Evolutionary conservation across 2,797 vertebrate genomes (phyloP).

Genomic region (Smutsia gigantea): DNA sequence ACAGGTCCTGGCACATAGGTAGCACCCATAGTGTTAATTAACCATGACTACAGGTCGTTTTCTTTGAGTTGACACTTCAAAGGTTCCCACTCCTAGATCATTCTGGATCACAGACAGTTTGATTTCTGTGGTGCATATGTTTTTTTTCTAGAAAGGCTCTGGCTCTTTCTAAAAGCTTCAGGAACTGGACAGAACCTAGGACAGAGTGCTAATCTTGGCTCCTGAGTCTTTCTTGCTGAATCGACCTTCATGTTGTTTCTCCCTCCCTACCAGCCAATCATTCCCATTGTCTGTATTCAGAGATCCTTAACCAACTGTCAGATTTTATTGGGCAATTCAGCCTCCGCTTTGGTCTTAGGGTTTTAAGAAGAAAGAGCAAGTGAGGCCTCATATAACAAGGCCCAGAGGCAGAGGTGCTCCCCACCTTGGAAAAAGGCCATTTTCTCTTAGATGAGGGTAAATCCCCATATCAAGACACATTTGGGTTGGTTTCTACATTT

Average conservation of each 20-base stretch:
- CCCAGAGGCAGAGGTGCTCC: background rate
- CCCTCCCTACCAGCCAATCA: background rate
- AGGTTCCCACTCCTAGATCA: background rate
- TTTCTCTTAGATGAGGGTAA: slow-evolving; percentile 1
- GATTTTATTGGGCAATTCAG: slow-evolving; percentile 22
- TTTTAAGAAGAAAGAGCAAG: background rate
- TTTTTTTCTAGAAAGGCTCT: background rate
- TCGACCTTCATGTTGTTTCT: background rate
- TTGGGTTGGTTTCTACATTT: background rate
- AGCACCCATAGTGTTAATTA: background rate
- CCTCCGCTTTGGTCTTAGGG: background rate
- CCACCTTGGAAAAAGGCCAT: background rate
- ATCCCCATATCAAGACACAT: background rate
- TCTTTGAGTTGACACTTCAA: slow-evolving; percentile 1
- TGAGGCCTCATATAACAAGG: background rate
- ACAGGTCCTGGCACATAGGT: background rate
- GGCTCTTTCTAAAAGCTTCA: slow-evolving; percentile 29
- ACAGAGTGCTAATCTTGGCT: background rate
- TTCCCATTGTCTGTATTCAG: background rate
- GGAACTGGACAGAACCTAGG: background rate
- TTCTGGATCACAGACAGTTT: slow-evolving; percentile 32
- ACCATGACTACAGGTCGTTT: background rate
- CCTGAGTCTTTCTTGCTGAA: background rate
- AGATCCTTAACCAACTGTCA: background rate
- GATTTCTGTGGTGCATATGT: background rate